Base-by-base conservation (phyloP, 2,113 vertebrate species). In the Caracal caracal region DNA sequence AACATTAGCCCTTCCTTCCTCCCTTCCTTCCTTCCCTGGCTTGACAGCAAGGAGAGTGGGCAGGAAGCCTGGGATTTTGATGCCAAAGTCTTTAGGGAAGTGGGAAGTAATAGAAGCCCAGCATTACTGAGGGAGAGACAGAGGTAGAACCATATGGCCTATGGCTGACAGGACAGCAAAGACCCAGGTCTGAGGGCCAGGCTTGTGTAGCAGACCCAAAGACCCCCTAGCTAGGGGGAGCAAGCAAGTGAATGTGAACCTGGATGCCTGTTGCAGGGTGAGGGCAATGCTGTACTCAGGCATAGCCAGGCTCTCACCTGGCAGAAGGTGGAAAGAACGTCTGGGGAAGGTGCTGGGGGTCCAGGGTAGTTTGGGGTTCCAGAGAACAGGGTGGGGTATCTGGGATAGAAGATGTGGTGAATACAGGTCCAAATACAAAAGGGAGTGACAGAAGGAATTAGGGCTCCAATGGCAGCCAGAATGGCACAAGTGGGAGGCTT, bases 1-100 rank as follows among this genome's bases (percentile, higher is more conserved):
- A 96, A 90, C 94, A 93, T 59, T 51, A 80, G 76, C 91, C 90
- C 78, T 66, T 85, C 95, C 85, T 96, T 85, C 90, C 95, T 94
- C 85, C 88, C 81, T 93, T 66, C 68, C 75, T 96, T 82, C 90
- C 88, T 95, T 75, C 49, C 92, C 95, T 96, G 96, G 97, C 97
- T 94, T 88, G 30, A 80, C 11, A 95, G 85, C 90, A 56, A 90
- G 92, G 22, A 3, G 81, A 85, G 71, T 94, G 91, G 94, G 97
- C 94, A 96, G 85, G 75, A 90, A 92, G 94, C 96, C 93, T 90
- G 66, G 43, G 35, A 6, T 81, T 84, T 79, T 59, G 66, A 63
- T 83, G 96, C 94, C 95, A 96, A 91, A 63, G 73, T 95, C 86
- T 90, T 81, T 51, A 82, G 93, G 61, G 93, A 93, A 95, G 96